Conservation (phyloP, 1,140 invertebrate genomes). For the Drosophila paulistorum region DNA sequence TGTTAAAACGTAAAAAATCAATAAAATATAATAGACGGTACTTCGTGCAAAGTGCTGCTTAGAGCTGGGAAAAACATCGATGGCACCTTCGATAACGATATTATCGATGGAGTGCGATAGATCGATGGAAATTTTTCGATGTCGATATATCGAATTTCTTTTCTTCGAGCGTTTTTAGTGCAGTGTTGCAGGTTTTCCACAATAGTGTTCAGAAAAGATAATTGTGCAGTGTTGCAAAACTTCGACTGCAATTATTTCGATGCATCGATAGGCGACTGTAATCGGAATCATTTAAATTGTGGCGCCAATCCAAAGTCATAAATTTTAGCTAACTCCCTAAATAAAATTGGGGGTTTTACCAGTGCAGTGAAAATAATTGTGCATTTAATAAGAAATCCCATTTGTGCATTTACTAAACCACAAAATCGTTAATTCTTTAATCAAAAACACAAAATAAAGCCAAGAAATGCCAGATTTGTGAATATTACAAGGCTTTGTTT, state of each 20-base stretch:
- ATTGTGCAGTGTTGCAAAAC: not conserved
- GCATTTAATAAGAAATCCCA: not conserved
- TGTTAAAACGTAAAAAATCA: constrained; percentile 1
- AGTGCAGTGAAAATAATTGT: not conserved
- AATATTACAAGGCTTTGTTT: constrained; percentile 53
- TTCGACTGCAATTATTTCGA: not conserved
- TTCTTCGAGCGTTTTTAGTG: too few relatives aligned
- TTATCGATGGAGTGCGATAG: too few relatives aligned
- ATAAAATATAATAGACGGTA: not conserved
- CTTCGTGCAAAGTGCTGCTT: not conserved
- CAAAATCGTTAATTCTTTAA: constrained; percentile 61
- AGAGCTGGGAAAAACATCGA: too few relatives aligned
- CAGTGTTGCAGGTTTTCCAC: too few relatives aligned
- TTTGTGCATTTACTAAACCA: constrained; percentile 27
- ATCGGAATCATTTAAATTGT: not conserved
- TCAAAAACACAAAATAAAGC: constrained; percentile 50
- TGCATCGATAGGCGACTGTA: not conserved
- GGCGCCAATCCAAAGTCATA: not conserved
- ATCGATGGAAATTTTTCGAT: too few relatives aligned
- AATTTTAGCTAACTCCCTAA: not conserved
- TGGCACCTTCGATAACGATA: too few relatives aligned
- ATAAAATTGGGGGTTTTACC: too few relatives aligned
- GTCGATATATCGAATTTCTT: too few relatives aligned
- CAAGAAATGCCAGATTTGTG: constrained; percentile 34
- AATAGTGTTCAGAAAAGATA: not conserved